Evolutionary conservation across 2,113 vertebrate genomes (phyloP).

Genomic region (Lepisosteus oculatus): DNA sequence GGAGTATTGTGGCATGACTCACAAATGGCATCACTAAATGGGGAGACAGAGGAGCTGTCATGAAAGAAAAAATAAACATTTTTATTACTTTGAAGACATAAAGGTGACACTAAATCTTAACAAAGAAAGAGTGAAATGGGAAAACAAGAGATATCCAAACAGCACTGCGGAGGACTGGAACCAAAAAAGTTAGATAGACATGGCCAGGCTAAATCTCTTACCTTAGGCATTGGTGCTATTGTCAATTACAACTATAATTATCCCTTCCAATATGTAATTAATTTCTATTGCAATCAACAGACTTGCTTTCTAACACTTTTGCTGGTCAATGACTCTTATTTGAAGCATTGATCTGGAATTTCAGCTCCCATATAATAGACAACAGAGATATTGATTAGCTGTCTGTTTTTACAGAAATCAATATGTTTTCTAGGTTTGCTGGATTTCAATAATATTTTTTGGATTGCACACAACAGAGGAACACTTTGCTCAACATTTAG

Average conservation of each 20-base stretch:
- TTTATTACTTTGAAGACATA: no score
- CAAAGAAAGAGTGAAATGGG: no score
- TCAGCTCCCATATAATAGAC: conserved; percentile 54
- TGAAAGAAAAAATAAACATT: background rate
- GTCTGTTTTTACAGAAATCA: conserved; percentile 58
- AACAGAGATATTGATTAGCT: conserved; percentile 63
- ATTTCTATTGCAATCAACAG: conserved; percentile 20
- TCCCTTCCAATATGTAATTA: background rate
- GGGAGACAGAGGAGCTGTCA: background rate
- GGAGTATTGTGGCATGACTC: no score
- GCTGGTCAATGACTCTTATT: conserved; percentile 58
- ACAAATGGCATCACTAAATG: no score
- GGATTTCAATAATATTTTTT: conserved; percentile 58
- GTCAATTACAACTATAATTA: conserved; percentile 9
- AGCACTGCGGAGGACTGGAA: no score
- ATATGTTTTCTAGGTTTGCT: conserved; percentile 66
- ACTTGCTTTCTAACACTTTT: conserved; percentile 47
- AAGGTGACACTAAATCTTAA: no score
- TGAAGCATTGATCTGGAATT: conserved; percentile 56
- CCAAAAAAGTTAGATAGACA: no score
- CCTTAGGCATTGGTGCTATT: background rate
- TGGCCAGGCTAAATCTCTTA: background rate
- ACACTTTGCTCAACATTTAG: no score
- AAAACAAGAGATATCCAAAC: background rate
- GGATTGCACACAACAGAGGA: no score